A percentile compares a stretch with the other conserved stretches of the same genome.
Conservation (phyloP, 2,888 invertebrate species). For the Rosalia funebris region DNA sequence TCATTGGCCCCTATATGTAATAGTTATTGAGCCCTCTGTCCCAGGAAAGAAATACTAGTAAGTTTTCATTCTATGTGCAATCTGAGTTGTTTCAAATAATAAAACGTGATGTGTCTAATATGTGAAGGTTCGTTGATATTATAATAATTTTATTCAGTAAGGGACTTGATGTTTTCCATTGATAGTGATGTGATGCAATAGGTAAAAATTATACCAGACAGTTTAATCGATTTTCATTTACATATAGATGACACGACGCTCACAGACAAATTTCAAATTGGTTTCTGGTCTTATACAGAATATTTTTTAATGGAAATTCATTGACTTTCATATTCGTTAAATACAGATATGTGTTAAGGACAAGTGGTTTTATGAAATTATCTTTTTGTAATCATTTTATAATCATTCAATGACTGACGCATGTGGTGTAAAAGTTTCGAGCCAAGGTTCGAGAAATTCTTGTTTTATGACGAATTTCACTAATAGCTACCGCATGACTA, state of each 20-base stretch:
- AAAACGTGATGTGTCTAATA: neutral
- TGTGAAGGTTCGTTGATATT: neutral
- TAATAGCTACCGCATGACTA: slow-evolving; percentile 9
- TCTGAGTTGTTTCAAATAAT: neutral
- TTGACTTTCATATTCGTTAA: neutral
- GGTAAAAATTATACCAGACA: neutral
- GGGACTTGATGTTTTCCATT: neutral
- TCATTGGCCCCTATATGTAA: no score
- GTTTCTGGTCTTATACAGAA: neutral
- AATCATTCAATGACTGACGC: slow-evolving; percentile 12
- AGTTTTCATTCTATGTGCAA: no score
- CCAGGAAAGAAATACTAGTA: no score
- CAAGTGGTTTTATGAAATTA: slow-evolving; percentile 1
- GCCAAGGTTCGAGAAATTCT: slow-evolving; percentile 8
- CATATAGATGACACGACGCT: neutral
- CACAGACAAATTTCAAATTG: neutral
- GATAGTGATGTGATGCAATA: neutral
- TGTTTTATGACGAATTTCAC: slow-evolving; percentile 20
- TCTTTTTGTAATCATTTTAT: slow-evolving; percentile 5
- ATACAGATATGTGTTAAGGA: slow-evolving; percentile 16
- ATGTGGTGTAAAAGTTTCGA: neutral
- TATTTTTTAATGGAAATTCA: slow-evolving; percentile 13
- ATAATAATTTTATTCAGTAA: neutral
- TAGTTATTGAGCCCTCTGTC: no score
- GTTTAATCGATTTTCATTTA: neutral